Evolutionary conservation across 1,140 invertebrate genomes (phyloP).

Genomic region (Euura lappo): DNA sequence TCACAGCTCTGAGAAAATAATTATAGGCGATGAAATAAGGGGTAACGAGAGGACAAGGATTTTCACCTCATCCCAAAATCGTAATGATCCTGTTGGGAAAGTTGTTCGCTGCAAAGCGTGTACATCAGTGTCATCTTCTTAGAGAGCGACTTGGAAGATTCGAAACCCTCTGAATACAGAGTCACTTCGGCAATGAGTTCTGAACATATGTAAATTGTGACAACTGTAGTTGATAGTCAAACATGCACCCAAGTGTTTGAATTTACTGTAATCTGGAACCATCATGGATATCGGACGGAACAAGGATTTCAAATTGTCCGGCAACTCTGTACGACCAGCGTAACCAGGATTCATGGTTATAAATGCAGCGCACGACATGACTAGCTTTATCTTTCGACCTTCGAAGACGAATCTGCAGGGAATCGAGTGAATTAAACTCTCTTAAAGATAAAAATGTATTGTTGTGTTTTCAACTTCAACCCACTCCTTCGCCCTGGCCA

Average conservation of each 20-base stretch:
- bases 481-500: constrained; percentile 68
- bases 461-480: constrained; percentile 13
- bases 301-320: constrained; percentile 83
- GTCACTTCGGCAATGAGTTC: constrained; percentile 91
- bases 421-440: background rate
- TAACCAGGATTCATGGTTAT: constrained; percentile 93
- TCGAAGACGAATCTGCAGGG: constrained; percentile 82
- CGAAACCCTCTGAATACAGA: constrained; percentile 91
- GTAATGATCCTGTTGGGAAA: constrained; percentile 92
- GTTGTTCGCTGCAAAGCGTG: constrained; percentile 88
- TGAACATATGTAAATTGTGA: constrained; percentile 43
- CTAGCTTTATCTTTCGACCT: constrained; percentile 85
- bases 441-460: background rate
- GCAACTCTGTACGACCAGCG: constrained; percentile 84
- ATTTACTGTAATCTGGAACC: constrained; percentile 86
- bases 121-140: constrained; percentile 94
- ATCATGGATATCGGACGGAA: constrained; percentile 93
- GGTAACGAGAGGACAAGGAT: constrained; percentile 8
- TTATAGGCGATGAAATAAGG: constrained; percentile 11
- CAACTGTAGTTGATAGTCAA: constrained; percentile 19
- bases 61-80: constrained; percentile 90
- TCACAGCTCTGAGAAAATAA: constrained; percentile 58
- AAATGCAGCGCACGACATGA: constrained; percentile 86
- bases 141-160: constrained; percentile 82
- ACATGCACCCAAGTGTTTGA: constrained; percentile 7